Conservation (phyloP, 2,888 invertebrate species). For the Osedax fenrisi region DNA sequence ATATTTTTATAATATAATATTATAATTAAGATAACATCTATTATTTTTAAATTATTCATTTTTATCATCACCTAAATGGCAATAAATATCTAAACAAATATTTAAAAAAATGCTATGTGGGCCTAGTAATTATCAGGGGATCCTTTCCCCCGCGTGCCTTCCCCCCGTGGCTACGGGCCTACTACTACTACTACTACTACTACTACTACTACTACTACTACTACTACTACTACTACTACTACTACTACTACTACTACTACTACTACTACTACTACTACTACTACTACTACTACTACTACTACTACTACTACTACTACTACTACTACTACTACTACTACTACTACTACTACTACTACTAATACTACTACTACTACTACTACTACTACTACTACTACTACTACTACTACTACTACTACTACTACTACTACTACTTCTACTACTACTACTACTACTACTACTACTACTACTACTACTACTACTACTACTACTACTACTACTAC, state of each 20-base stretch:
- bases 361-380: background rate
- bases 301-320: background rate
- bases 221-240: conserved; percentile 2
- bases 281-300: conserved; percentile 2
- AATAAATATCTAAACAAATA: no score
- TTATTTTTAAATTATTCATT: no score
- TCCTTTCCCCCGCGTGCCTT: no score
- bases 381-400: conserved; percentile 2
- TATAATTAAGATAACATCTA: no score
- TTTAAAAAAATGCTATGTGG: no score
- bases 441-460: background rate
- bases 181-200: no score
- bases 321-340: conserved; percentile 2
- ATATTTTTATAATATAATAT: no score
- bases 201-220: no score
- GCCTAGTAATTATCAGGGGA: no score
- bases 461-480: background rate
- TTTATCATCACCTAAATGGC: no score
- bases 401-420: background rate
- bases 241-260: background rate
- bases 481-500: background rate
- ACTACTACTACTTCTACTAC: background rate
- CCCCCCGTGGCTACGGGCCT: no score
- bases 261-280: background rate
- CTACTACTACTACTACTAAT: background rate